Evolutionary conservation across 2,888 invertebrate genomes (phyloP).

Genomic region (Litoditis marina): DNA sequence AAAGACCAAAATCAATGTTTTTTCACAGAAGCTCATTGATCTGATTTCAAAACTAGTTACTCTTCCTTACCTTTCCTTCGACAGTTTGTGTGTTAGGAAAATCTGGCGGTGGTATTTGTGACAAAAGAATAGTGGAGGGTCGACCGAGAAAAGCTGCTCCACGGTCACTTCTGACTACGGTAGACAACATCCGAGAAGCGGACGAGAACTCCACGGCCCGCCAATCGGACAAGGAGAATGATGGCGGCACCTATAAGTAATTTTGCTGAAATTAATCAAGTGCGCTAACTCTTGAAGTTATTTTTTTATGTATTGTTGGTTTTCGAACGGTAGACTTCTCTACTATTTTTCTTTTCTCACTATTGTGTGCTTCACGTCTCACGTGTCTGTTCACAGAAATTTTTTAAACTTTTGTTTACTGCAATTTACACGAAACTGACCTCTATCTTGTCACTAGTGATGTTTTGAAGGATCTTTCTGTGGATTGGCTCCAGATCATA

Average conservation of each 20-base stretch:
- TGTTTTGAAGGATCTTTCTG: conserved; percentile 34
- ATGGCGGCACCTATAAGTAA: too few species aligned
- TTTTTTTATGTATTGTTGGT: too few species aligned
- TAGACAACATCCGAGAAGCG: conserved; percentile 30
- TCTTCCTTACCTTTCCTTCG: conserved; percentile 29
- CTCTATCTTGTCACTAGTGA: conserved; percentile 31
- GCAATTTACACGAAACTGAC: conserved; percentile 12
- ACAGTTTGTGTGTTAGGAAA: conserved; percentile 37
- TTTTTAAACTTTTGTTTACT: neutral
- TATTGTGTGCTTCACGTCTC: too few species aligned
- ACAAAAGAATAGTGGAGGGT: conserved; percentile 38
- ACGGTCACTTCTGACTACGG: conserved; percentile 41
- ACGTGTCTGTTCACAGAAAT: too few species aligned
- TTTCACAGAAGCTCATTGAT: too few species aligned
- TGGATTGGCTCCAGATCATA: conserved; percentile 44
- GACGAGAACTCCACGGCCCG: conserved; percentile 43
- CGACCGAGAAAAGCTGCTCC: conserved; percentile 45
- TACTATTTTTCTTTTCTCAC: too few species aligned
- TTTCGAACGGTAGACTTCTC: too few species aligned
- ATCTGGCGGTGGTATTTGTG: conserved; percentile 32
- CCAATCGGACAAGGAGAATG: conserved; percentile 41
- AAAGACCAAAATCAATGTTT: too few species aligned
- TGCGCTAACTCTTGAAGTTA: too few species aligned
- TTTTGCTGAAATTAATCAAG: too few species aligned
- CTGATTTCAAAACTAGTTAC: too few species aligned